Evolutionary conservation across 2,797 vertebrate species (phyloP).

Genomic region (Coregonus sp.): DNA sequence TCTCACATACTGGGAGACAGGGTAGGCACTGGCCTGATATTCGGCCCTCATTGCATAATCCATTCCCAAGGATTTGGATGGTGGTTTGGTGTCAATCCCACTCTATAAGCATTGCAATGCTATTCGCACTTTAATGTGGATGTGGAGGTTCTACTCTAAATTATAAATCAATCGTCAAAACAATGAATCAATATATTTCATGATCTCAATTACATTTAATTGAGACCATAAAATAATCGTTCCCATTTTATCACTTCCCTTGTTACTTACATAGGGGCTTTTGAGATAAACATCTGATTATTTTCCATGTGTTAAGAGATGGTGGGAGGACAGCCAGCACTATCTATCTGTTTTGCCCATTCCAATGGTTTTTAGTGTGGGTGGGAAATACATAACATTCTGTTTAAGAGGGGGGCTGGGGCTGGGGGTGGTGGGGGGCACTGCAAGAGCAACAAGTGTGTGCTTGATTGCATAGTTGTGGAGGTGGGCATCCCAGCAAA

Average conservation of each 20-base stretch:
- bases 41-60: too few species aligned
- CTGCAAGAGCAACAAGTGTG: constrained; percentile 51
- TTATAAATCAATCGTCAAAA: background rate
- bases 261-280: background rate
- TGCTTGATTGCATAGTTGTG: constrained; percentile 73
- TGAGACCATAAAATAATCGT: background rate
- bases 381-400: constrained; percentile 34
- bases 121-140: background rate
- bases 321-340: constrained; percentile 17
- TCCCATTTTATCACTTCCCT: background rate
- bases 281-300: constrained; percentile 20
- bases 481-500: constrained; percentile 51
- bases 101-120: background rate
- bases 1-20: background rate
- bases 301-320: constrained; percentile 10
- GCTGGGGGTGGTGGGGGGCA: constrained; percentile 40
- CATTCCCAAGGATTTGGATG: too few species aligned
- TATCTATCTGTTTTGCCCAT: constrained; percentile 30
- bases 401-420: constrained; percentile 33
- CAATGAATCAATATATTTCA: background rate
- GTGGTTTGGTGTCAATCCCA: background rate
- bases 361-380: constrained; percentile 4
- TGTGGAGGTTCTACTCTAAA: background rate
- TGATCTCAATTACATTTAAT: background rate
- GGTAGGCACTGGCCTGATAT: background rate